Base-by-base conservation (phyloP, 2,888 invertebrate genomes). In the Tinea semifulvella region DNA sequence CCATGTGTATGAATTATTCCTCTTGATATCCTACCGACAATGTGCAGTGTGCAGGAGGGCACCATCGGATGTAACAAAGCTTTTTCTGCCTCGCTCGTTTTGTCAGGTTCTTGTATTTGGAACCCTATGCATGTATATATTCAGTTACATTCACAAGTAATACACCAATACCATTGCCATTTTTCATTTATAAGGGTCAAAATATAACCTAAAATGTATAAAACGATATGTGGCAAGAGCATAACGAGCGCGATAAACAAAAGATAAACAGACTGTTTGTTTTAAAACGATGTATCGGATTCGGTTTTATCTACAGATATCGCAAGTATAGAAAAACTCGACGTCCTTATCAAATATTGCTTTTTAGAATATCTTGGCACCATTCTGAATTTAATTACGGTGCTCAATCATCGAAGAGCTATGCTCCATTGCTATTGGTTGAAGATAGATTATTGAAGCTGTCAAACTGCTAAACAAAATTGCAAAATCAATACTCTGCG, bases 401-500 rank as follows among this genome's bases (percentile, higher is more conserved):
- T 13, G 14, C 7, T 13, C 11, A 2, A 31, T 31, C 31, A 31
- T 31, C 11, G 26, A 10, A n/a, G n/a, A n/a, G n/a, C 11, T 26
- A 26, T 6, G 26, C 11, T 26, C 3, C 26, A 8, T 5, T 5
- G 8, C 22, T 22, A 22, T 8, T 8, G 26, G 26, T 6, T 26
- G 26, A 26, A n/a, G n/a, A 11, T n/a, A 26, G 10, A 26, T 26
- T 6, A 2, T 26, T 14, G 31, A 31, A 2, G 2, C 11, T 14
- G 31, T 13, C 31, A 31, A 31, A 31, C n/a, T 13, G 13, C 7
- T 14, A 27, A 31, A 31, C 31, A 31, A 31, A 31, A 31, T 31
- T 31, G 31, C n/a, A 31, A 31, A 31, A 31, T 31, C 31, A 31
- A 31, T 31, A 31, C 31, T n/a, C 14, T 31, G 31, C 31, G 31